Conservation (phyloP, 2,797 vertebrate genomes). For the Hippocampus kuda region DNA sequence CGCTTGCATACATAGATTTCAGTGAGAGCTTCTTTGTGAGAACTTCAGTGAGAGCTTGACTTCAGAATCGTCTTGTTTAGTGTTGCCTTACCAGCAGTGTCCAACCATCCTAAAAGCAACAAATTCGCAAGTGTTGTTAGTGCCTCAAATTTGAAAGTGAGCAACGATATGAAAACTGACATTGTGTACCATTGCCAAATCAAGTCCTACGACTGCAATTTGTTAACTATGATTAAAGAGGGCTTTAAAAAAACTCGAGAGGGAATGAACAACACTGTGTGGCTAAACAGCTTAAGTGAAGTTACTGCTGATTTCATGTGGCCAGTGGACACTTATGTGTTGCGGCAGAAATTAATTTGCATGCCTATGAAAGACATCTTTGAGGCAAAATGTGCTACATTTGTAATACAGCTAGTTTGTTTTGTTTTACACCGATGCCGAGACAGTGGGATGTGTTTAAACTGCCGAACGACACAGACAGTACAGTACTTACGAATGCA, state of each 20-base stretch:
- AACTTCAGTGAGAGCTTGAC: neutral
- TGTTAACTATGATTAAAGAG: slow-evolving; percentile 33
- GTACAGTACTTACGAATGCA: neutral
- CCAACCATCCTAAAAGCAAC: neutral
- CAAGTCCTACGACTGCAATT: slow-evolving; percentile 34
- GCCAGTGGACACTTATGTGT: slow-evolving; percentile 48
- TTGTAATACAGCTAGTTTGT: neutral
- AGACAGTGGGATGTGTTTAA: neutral
- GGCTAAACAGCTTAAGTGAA: neutral
- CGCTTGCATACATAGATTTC: slow-evolving; percentile 11
- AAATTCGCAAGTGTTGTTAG: neutral
- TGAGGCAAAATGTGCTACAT: neutral
- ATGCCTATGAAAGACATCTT: slow-evolving; percentile 28
- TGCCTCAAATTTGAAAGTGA: neutral
- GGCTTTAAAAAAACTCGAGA: slow-evolving; percentile 33
- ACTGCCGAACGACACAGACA: neutral
- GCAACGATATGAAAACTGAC: neutral
- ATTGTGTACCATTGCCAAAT: slow-evolving; percentile 5
- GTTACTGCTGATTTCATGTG: slow-evolving; percentile 1
- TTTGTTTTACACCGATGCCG: neutral
- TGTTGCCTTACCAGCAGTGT: neutral
- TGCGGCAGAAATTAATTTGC: slow-evolving; percentile 32
- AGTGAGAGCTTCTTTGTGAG: too few species aligned
- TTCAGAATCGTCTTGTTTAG: neutral
- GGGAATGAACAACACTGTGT: slow-evolving; percentile 12